Base-by-base conservation (phyloP, 2,888 invertebrate genomes). In the Adelognathus sp. region DNA sequence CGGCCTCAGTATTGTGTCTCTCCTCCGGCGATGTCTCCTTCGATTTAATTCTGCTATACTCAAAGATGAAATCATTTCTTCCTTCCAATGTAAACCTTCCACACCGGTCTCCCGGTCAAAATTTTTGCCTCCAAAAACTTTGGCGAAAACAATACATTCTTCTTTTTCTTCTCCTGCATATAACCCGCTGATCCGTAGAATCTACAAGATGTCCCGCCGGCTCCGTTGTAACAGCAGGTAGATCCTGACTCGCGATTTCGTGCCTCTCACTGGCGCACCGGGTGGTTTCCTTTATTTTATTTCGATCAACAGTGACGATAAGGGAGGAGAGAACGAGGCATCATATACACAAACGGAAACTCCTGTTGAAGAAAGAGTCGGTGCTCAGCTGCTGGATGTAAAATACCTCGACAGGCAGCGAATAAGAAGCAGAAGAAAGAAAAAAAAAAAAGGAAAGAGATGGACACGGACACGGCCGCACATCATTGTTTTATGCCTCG, bases 401-500 rank as follows among this genome's bases (percentile, higher is more conserved):
- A 66, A 41, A 69, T 69, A 76, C 66, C 58, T 39, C 60, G 71
- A 71, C 60, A 66, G 54, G 41, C 33, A 11, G 36, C 9, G 46
- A 24, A 46, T n/a, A n/a, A n/a, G n/a, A n/a, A n/a, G n/a, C n/a
- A n/a, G n/a, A n/a, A n/a, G n/a, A n/a, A n/a, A n/a, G n/a, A n/a
- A n/a, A n/a, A n/a, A n/a, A n/a, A n/a, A n/a, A n/a, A n/a, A n/a
- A n/a, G n/a, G n/a, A n/a, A n/a, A n/a, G n/a, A n/a, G n/a, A n/a
- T 52, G 39, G 52, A 66, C 66, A 27, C 56, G 76, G 63, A 76
- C 71, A 76, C 58, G 46, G 71, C 64, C 70, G 76, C 71, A 52
- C 50, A 72, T 72, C 60, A 76, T 76, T 76, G 76, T 76, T 76
- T 76, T 72, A 76, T 71, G 64, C 64, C 58, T 7, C 29, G 63